phyloP scores from a whole-genome alignment of 2,888 invertebrate species.

The Lysandra bellargus region DNA sequence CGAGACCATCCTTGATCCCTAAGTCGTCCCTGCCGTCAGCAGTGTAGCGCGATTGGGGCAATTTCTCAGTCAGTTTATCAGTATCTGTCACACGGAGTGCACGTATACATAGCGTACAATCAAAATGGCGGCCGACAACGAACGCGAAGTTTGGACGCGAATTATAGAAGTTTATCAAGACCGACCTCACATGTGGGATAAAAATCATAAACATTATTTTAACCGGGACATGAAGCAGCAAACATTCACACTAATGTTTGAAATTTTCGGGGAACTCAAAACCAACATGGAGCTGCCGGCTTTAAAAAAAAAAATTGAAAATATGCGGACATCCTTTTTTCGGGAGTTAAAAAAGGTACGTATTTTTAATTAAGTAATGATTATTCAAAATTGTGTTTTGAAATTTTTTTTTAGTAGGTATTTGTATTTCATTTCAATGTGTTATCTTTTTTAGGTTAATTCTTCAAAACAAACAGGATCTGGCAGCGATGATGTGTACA shows the following conservation, averaged over 20 bases:
- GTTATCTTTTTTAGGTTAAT: constrained; percentile 36
- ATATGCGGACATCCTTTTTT: no score
- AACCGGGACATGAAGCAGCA: constrained; percentile 36
- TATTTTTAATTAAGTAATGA: no score
- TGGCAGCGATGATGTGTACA: constrained; percentile 36
- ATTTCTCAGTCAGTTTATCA: not conserved
- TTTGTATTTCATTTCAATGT: constrained; percentile 22
- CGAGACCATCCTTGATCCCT: no score
- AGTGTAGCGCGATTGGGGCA: constrained; percentile 1
- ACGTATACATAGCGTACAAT: constrained; percentile 1
- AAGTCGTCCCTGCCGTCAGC: no score
- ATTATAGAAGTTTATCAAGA: constrained; percentile 32
- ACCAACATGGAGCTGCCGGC: no score
- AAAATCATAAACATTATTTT: constrained; percentile 38
- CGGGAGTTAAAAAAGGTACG: no score
- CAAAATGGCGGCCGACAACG: constrained; percentile 15
- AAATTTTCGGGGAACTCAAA: no score
- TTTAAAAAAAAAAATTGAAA: no score
- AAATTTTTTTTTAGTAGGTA: not conserved
- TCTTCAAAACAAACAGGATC: constrained; percentile 41
- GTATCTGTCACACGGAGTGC: not conserved
- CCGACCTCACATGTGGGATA: constrained; percentile 36
- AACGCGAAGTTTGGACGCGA: constrained; percentile 35
- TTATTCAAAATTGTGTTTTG: constrained; percentile 20
- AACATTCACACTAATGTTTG: no score